Conservation (phyloP, 2,797 vertebrate species). For the Hippocampus kuda region DNA sequence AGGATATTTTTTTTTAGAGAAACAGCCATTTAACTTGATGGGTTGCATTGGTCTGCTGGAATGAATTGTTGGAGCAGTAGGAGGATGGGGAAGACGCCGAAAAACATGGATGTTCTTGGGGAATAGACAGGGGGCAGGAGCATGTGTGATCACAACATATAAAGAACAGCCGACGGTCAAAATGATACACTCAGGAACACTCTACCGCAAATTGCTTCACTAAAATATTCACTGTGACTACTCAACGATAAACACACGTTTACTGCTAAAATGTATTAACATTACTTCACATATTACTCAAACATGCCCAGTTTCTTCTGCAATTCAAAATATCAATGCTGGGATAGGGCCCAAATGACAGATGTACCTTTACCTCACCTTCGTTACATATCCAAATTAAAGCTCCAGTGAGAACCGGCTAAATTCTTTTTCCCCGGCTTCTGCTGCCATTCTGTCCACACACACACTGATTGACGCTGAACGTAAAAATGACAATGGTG, state of each 20-base stretch:
- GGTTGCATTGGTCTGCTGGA: constrained; percentile 1
- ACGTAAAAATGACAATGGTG: constrained; percentile 20
- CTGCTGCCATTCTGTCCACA: constrained; percentile 18
- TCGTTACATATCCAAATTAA: background rate
- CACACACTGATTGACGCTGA: constrained; percentile 32
- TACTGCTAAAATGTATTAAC: background rate
- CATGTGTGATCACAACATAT: constrained; percentile 11
- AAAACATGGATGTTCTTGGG: constrained; percentile 15
- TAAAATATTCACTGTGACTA: constrained; percentile 9
- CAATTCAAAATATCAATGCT: background rate
- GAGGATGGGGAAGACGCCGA: constrained; percentile 4
- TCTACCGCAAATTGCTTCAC: background rate
- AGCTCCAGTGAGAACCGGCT: background rate
- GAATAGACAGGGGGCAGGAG: constrained; percentile 6
- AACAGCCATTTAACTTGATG: constrained; percentile 21
- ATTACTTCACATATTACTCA: background rate
- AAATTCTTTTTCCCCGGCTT: constrained; percentile 10
- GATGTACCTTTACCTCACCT: background rate
- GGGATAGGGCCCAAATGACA: background rate
- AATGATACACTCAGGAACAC: constrained; percentile 4
- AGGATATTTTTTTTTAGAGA: background rate
- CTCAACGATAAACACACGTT: constrained; percentile 6
- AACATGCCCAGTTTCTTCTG: background rate
- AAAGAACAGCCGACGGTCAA: constrained; percentile 10
- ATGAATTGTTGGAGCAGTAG: background rate